Conservation (phyloP, 2,888 invertebrate genomes). For the Xylota sylvarum region DNA sequence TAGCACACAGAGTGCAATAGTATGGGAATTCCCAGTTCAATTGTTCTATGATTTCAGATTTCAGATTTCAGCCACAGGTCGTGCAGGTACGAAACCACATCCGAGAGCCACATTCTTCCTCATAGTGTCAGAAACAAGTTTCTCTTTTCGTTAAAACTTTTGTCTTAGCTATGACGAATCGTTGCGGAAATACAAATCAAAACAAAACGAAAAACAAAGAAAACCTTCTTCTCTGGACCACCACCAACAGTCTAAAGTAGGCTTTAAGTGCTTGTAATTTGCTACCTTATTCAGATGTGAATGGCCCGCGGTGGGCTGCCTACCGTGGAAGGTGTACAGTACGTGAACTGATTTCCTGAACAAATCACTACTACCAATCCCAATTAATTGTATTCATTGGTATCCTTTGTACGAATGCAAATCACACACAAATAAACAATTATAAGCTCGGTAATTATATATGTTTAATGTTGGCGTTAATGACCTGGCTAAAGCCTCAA, state of each 20-base stretch:
- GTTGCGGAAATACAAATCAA: conserved; percentile 48
- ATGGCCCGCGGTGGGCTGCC: conserved; percentile 30
- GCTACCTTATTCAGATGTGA: conserved; percentile 41
- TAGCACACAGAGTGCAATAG: conserved; percentile 10
- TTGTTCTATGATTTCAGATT: conserved; percentile 24
- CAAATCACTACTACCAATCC: conserved; percentile 22
- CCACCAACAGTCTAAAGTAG: conserved; percentile 19
- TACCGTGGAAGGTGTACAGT: conserved; percentile 16
- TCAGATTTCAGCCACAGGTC: background rate
- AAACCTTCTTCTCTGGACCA: conserved; percentile 34
- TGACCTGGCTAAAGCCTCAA: conserved; percentile 29
- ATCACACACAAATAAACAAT: conserved; percentile 2
- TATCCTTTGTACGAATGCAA: conserved; percentile 31
- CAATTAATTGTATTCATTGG: conserved; percentile 22
- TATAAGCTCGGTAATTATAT: conserved; percentile 17
- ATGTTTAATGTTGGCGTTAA: conserved; percentile 49
- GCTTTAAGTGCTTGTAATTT: conserved; percentile 52
- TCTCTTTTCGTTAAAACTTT: background rate
- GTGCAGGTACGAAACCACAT: conserved; percentile 35
- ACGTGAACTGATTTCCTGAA: conserved; percentile 58
- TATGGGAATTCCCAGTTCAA: conserved; percentile 31
- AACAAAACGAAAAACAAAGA: no score
- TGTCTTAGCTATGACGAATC: conserved; percentile 27
- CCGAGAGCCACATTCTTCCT: conserved; percentile 37
- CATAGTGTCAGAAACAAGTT: conserved; percentile 25